These are phyloP conservation scores for Pangasius krempfi DNA, from an alignment of 2,797 vertebrate species.

Conservation along the genomic window DNA sequence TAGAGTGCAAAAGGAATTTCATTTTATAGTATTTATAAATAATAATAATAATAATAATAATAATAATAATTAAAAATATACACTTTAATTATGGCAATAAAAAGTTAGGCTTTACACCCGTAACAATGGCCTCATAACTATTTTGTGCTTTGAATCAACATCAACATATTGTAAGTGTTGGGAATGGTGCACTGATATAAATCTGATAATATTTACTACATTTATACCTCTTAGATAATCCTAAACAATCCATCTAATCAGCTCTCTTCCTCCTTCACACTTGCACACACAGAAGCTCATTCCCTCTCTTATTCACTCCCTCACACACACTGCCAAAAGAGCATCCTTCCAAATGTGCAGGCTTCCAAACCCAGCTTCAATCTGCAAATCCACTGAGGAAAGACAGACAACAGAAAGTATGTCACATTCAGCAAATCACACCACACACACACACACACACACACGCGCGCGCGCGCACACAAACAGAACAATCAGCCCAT, in stretches of 20 bases:
- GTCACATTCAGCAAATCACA: conserved; percentile 46
- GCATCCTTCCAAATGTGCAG: conserved; percentile 46
- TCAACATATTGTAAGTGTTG: not conserved
- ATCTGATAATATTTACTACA: not conserved
- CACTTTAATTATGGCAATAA: not conserved
- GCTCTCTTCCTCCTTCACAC: not conserved
- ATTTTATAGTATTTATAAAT: not conserved
- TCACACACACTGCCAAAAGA: conserved; percentile 30
- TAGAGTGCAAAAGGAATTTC: not conserved
- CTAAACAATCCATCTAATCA: conserved; percentile 22
- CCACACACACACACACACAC: not conserved
- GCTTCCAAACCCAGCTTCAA: conserved; percentile 51
- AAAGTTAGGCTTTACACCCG: not conserved
- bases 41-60: not conserved
- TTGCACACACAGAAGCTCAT: not conserved
- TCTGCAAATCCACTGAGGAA: conserved; percentile 52
- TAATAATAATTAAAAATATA: not conserved
- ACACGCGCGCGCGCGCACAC: conserved; percentile 10
- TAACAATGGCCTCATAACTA: not conserved
- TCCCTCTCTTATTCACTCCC: conserved; percentile 16
- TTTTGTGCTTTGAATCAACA: not conserved
- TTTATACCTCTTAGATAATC: not conserved
- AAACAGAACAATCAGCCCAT: conserved; percentile 33
- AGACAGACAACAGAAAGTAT: conserved; percentile 56
- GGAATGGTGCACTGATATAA: not conserved